Evolutionary conservation across 2,113 vertebrate genomes (phyloP).

Genomic region (Nesogale talazaci): DNA sequence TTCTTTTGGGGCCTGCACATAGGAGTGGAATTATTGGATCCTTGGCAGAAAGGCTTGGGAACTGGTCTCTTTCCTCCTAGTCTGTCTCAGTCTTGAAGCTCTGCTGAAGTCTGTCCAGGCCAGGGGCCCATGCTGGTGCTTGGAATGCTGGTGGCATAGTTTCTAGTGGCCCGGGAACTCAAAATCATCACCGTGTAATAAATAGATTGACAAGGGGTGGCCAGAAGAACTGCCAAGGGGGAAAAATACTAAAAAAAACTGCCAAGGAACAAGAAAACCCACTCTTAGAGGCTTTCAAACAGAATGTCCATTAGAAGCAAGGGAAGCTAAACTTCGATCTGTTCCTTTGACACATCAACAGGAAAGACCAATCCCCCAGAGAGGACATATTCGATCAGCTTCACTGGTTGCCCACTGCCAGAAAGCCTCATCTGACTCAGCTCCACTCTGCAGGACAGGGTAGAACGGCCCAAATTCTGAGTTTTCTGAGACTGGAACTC

Average conservation of each 20-base stretch:
- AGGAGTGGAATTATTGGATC: too few species aligned
- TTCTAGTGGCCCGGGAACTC: neutral
- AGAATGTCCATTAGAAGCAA: neutral
- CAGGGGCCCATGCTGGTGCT: neutral
- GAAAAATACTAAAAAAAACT: too few species aligned
- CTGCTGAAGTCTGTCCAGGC: neutral
- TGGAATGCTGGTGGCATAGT: neutral
- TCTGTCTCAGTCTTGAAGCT: too few species aligned
- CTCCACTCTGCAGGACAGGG: too few species aligned
- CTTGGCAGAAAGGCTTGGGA: too few species aligned
- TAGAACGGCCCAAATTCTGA: too few species aligned
- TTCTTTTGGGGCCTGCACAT: too few species aligned
- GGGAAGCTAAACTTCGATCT: neutral
- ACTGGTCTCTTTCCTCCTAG: neutral
- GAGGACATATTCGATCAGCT: neutral
- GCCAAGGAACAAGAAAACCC: neutral
- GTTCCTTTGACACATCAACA: neutral
- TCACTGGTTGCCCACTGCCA: too few species aligned
- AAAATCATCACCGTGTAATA: neutral
- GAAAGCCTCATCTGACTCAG: too few species aligned
- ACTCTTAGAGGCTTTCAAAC: neutral
- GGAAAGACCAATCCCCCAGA: neutral
- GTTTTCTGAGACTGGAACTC: too few species aligned
- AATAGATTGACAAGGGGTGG: neutral
- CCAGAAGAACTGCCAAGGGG: neutral